Base-by-base conservation (phyloP, 2,888 invertebrate species). In the Eulithis testata region DNA sequence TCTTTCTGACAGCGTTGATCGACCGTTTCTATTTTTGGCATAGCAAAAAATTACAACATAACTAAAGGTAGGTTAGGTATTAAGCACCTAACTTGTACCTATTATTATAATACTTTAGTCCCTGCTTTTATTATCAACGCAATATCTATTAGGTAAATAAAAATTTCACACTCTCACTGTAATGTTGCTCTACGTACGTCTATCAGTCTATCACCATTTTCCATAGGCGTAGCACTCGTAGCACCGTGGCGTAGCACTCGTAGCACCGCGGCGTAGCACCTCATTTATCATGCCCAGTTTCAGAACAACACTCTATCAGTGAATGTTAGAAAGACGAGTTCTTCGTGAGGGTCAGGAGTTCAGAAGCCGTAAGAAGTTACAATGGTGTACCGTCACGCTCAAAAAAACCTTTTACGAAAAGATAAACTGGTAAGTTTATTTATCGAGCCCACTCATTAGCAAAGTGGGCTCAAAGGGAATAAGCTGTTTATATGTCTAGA, bases 341-440 rank as follows among this genome's bases (percentile, higher is more conserved):
- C 31, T 40, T 43, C 11, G 27, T 63, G 14, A 58, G n/a, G 12
- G 3, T 21, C 49, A 11, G 27, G 12, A 12, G 12, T 6, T 4
- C 52, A 49, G 43, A 8, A 47, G 43, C 40, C 31, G 8, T 4
- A 9, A 50, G 44, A 11, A 21, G 40, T 21, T 54, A 57, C 45
- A 9, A 60, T 63, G 66, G 68, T 66, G 44, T 58, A 60, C 44
- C 64, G 66, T 4, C 37, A 64, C 27, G 51, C 63, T 49, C 53
- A 69, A 11, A 65, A 70, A 70, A 69, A 70, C 44, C 76, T 73
- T 73, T 65, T 72, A 54, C 69, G 75, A 47, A 72, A 69, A 61
- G 74, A 76, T 27, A 74, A 70, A 65, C 44, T 69, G 58, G 74
- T 73, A 67, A 65, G 60, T 62, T 21, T 21, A 21, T 21, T 21